Conservation (phyloP, 2,113 vertebrate genomes). For the Silurus asotus region DNA sequence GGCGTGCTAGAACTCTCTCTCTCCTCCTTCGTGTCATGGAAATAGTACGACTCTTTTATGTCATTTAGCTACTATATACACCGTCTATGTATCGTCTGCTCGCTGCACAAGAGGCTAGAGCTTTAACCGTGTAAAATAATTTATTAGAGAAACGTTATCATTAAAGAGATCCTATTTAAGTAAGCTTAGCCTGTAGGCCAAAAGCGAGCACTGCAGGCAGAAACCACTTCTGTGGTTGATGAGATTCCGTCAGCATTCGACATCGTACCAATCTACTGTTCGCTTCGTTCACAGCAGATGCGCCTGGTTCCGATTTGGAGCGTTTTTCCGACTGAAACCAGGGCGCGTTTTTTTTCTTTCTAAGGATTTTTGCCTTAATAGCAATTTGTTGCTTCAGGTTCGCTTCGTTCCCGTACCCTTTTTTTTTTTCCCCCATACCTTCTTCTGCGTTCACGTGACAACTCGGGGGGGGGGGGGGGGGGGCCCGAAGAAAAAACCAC, state of each 20-base stretch:
- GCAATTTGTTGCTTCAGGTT: conserved; percentile 12
- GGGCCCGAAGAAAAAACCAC: too few species aligned
- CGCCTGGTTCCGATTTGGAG: not conserved
- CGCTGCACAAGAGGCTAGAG: not conserved
- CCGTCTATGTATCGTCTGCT: too few species aligned
- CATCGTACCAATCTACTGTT: not conserved
- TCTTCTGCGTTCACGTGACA: not conserved
- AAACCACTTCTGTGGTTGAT: not conserved
- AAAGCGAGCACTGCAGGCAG: not conserved
- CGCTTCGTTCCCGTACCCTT: not conserved
- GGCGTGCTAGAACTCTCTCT: not conserved
- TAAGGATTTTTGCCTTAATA: conserved; percentile 2
- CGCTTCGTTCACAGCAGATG: not conserved
- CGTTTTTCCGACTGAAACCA: not conserved
- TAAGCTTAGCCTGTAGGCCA: not conserved
- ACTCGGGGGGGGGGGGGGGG: too few species aligned
- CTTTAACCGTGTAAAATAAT: not conserved
- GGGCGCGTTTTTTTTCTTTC: not conserved
- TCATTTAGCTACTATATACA: not conserved
- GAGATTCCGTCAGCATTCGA: not conserved
- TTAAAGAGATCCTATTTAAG: not conserved
- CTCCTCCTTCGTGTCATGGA: not conserved
- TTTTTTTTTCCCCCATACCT: too few species aligned
- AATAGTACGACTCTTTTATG: not conserved
- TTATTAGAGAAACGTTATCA: not conserved